Base-by-base conservation (phyloP, 2,888 invertebrate species). In the Hirtodrosophila histrioides region DNA sequence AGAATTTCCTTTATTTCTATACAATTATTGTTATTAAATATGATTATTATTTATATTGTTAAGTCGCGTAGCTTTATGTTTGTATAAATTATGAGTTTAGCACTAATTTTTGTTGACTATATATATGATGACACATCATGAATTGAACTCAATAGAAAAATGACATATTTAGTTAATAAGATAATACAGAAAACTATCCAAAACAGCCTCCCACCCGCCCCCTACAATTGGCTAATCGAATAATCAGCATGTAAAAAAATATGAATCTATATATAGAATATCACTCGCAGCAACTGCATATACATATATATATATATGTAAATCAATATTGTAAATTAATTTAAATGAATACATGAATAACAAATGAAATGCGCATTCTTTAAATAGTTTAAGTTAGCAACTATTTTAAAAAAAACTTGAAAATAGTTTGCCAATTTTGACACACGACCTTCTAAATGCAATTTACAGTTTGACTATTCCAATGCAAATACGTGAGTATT, bases 1-100 rank as follows among this genome's bases (percentile, higher is more conserved):
- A 71, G 63, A 83, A 77, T 86, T 86, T 81, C 85, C 85, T 86
- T 86, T 81, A 75, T 63, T 61, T 66, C 54, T 63, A 61, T 50
- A 45, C 46, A 69, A 74, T 63, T 70, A 67, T 70, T 58, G 60
- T 69, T 67, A 77, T 65, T 67, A 69, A 69, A 69, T 64, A 62
- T 79, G 65, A 69, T 75, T 70, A 82, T 78, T 70, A 80, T 69
- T 80, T 84, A 60, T 72, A 86, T 56, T 53, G 51, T 62, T 86
- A 86, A 75, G 69, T 56, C 41, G 50, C 45, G 44, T 72, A 75
- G 69, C 50, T 60, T 49, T 74, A 62, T 51, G 29, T 43, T 60
- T 57, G 43, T 75, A 45, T 73, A 75, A 75, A 65, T 75, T 73
- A 73, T 73, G 65, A 73, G 51, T 64, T 65, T 71, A 70, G 72